Conservation (phyloP, 1,140 invertebrate species). For the Dysdera silvatica region DNA sequence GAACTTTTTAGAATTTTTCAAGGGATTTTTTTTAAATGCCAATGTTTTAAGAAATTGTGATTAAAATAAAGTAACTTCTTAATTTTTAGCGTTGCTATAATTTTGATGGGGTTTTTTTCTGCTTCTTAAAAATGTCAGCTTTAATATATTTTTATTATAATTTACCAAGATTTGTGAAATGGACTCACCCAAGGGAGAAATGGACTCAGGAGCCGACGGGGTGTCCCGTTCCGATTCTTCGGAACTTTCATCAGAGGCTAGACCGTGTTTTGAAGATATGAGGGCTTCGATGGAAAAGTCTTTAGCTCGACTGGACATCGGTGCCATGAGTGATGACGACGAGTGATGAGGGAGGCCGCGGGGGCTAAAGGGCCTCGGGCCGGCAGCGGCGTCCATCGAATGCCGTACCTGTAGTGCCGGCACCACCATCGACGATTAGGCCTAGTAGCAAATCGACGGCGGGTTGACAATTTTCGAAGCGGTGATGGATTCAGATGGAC, state of each 20-base stretch:
- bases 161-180: too few relatives aligned
- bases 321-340: slow-evolving; percentile 7
- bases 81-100: too few relatives aligned
- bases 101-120: too few relatives aligned
- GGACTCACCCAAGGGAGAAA: slow-evolving; percentile 23
- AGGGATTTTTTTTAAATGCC: too few relatives aligned
- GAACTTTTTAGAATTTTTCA: too few relatives aligned
- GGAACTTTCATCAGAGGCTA: slow-evolving; percentile 14
- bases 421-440: slow-evolving; percentile 26
- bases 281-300: slow-evolving; percentile 28
- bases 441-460: too few relatives aligned
- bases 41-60: too few relatives aligned
- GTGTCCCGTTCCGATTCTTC: slow-evolving; percentile 23
- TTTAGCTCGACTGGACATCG: slow-evolving; percentile 23
- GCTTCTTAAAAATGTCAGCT: too few relatives aligned
- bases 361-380: slow-evolving; percentile 22
- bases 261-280: slow-evolving; percentile 6
- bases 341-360: slow-evolving; percentile 3
- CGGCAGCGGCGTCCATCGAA: slow-evolving; percentile 26
- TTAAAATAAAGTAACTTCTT: too few relatives aligned
- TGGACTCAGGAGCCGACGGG: slow-evolving; percentile 5
- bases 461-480: too few relatives aligned
- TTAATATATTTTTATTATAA: too few relatives aligned
- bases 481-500: too few relatives aligned
- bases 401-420: slow-evolving; percentile 7